A percentile compares a stretch with the other conserved stretches of the same genome.
Evolutionary conservation across 2,113 vertebrate genomes (phyloP).

Genomic region (Gasterosteus aculeatus): DNA sequence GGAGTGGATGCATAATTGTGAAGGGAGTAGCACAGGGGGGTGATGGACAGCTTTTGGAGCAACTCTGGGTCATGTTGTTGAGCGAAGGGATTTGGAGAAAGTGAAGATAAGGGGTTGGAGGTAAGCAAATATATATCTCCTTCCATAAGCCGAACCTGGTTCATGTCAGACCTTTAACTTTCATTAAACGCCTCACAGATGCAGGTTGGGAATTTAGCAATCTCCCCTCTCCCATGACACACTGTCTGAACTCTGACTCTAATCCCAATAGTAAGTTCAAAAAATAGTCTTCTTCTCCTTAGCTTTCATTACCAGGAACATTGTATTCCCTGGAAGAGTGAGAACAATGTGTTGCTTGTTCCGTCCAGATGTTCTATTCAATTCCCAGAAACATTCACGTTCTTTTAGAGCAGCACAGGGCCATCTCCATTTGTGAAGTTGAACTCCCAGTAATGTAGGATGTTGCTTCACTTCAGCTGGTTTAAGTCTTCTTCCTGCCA

Average conservation of each 20-base stretch:
- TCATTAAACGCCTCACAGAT: constrained; percentile 15
- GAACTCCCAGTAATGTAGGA: background rate
- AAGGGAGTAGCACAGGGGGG: constrained; percentile 8
- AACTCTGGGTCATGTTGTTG: constrained; percentile 6
- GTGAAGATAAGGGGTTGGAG: background rate
- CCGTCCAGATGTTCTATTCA: background rate
- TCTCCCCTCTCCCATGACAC: background rate
- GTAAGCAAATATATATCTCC: constrained; percentile 20
- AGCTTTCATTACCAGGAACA: constrained; percentile 12
- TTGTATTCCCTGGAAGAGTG: background rate
- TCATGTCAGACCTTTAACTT: constrained; percentile 10
- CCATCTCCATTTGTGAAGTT: background rate
- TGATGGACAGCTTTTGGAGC: constrained; percentile 24
- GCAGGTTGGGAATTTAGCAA: background rate
- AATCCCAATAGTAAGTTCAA: constrained; percentile 2
- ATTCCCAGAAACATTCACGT: background rate
- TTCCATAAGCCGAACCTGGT: constrained; percentile 6
- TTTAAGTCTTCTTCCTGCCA: background rate
- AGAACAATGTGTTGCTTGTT: constrained; percentile 5
- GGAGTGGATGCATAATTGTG: constrained; percentile 19
- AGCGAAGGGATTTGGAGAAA: constrained; percentile 21
- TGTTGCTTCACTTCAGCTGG: background rate
- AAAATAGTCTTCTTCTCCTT: constrained; percentile 1
- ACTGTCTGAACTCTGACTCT: constrained; percentile 13
- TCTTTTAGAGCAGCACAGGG: background rate